These are phyloP conservation scores for Aphrophora alni DNA, from an alignment of 2,888 invertebrate genomes.

Conservation along the genomic window DNA sequence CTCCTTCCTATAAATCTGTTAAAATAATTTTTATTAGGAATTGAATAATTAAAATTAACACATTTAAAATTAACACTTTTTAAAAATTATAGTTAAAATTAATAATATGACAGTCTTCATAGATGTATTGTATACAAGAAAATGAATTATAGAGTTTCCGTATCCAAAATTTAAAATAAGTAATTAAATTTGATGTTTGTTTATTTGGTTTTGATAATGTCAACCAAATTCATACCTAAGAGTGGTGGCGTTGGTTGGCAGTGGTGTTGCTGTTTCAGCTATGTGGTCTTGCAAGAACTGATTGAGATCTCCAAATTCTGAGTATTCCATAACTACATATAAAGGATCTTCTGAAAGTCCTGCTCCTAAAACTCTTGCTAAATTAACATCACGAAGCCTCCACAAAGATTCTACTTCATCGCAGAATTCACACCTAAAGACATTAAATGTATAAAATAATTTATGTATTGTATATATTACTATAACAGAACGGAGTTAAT, in stretches of 20 bases:
- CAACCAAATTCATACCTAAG: constrained; percentile 74
- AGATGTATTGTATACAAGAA: background rate
- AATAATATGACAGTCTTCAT: background rate
- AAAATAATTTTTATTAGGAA: no score
- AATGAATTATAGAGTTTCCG: background rate
- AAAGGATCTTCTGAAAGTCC: constrained; percentile 77
- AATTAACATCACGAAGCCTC: constrained; percentile 73
- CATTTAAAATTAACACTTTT: no score
- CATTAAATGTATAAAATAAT: no score
- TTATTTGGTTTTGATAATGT: no score
- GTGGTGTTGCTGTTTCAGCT: constrained; percentile 71
- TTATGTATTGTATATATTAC: no score
- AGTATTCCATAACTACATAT: constrained; percentile 83
- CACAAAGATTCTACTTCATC: constrained; percentile 74
- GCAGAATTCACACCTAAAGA: constrained; percentile 74
- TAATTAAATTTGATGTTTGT: no score
- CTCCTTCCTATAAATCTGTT: no score
- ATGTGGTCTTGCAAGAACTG: constrained; percentile 77
- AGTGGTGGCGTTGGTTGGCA: constrained; percentile 67
- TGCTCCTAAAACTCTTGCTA: constrained; percentile 78
- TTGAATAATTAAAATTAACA: no score
- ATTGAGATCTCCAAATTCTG: constrained; percentile 83
- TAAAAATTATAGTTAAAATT: no score
- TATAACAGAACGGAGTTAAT: no score
- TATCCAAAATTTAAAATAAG: background rate